Evolutionary conservation across 2,888 invertebrate genomes (phyloP), one percentile per base, ranked within the genome.

Genomic region (Chydorus sphaericus): DNA sequence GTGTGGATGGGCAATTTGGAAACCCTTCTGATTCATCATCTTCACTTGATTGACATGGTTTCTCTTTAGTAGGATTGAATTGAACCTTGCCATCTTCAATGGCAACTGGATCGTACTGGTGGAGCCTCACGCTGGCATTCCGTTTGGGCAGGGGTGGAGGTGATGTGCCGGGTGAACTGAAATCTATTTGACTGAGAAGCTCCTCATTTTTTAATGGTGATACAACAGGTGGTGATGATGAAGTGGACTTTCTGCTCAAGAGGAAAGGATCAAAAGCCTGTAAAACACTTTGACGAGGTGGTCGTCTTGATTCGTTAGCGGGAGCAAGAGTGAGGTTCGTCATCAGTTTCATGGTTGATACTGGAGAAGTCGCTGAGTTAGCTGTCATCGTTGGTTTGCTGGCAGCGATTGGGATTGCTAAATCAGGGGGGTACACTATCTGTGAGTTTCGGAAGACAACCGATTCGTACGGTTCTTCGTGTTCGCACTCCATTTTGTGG

Each of bases 381-480:
- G n/a, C n/a, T n/a, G n/a, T n/a, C n/a, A n/a, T n/a, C n/a, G n/a
- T n/a, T n/a, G n/a, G n/a, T n/a, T n/a, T n/a, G n/a, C n/a, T n/a
- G n/a, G n/a, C n/a, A n/a, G n/a, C n/a, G n/a, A n/a, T n/a, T n/a
- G n/a, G n/a, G n/a, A n/a, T n/a, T 14, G 52, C 52, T 16, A 52
- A 23, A n/a, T 52, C 52, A 10, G 31, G 26, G 18, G 52, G 52
- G 23, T 33, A 52, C 18, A 52, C 52, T 14, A 52, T 52, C 18
- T 26, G 18, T 8, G 52, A 52, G 20, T 52, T 52, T 26, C 52
- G 31, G 23, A 52, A 52, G 18, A 52, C 36, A 7, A 52, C 52
- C n/a, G 30, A 36, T n/a, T 52, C 52, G 23, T 52, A 52, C 3
- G 33, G 36, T 11, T 52, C 36, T 31, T 52, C 52, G 26, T 44